Evolutionary conservation across 2,113 vertebrate genomes (phyloP), one percentile per base, ranked within the genome.

Genomic region (Coregonus clupeaformis): DNA sequence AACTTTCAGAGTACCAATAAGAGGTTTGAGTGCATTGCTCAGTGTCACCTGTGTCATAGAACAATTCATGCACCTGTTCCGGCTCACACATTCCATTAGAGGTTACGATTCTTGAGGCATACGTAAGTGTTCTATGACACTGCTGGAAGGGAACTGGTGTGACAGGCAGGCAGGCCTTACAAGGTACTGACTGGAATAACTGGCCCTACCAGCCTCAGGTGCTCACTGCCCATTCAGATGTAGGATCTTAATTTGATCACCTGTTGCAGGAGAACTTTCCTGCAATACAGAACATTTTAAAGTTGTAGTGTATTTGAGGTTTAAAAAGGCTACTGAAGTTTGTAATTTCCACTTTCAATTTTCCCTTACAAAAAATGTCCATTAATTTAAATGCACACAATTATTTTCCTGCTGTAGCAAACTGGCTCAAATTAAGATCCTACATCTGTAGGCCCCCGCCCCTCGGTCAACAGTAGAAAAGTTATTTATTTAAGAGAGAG

Each of bases 81-180:
- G 63, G 82, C 75, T 80, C 12, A 63, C 60, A 71, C 81, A 77
- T 83, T 78, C 66, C 74, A 80, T 32, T 57, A 30, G 24, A 69
- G 20, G 2, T 67, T 67, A 25, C n/a, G 64, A 65, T 65, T 27
- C 13, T 67, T 59, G n/a, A 22, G 57, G 5, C 18, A 20, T 59
- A 16, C 1, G 16, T 52, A 52, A 22, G 57, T 22, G 57, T 60
- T n/a, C 57, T 24, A 5, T 22, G 18, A 22, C 3, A 60, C 57
- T 16, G 57, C 36, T 42, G 57, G 6, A 22, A 22, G 57, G 57
- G 13, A 14, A 52, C 49, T 18, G 57, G 13, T 60, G 3, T 7
- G 13, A 1, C 13, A 16, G n/a, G 16, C 5, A 1, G 57, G n/a
- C n/a, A 9, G 57, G 57, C 57, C 13, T 60, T 52, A 60, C 4